Percentiles rank a stretch among this genome's conserved stretches.
Conservation (phyloP, 2,797 vertebrate species). For the Pipistrellus nathusii region DNA sequence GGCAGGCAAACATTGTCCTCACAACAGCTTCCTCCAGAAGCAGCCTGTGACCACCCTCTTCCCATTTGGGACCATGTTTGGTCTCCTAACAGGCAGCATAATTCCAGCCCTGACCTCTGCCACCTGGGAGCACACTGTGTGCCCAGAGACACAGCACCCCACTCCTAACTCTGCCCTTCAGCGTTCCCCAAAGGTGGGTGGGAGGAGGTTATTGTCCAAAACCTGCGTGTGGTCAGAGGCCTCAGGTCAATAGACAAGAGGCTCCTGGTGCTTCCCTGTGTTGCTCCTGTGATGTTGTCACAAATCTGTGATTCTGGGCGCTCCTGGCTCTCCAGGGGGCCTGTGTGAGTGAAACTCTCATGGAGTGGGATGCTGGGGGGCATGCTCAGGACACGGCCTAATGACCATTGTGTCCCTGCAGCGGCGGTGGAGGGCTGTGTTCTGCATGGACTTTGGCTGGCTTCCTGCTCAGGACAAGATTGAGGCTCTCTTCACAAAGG, state of each 20-base stretch:
- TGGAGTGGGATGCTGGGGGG: background rate
- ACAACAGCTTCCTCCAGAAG: background rate
- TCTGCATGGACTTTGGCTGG: constrained; percentile 94
- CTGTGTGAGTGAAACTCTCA: background rate
- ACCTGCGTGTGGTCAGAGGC: background rate
- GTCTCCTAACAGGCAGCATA: background rate
- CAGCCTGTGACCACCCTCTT: too few species aligned
- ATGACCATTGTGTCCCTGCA: constrained; percentile 78
- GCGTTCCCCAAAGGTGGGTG: background rate
- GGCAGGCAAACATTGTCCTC: background rate
- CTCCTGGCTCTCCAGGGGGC: background rate
- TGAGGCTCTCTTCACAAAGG: too few species aligned
- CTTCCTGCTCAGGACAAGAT: constrained; percentile 93
- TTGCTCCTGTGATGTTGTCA: too few species aligned
- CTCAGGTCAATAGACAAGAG: too few species aligned
- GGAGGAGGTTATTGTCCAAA: background rate
- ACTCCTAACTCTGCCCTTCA: background rate
- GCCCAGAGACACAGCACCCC: background rate
- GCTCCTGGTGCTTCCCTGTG: background rate
- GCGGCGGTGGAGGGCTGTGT: constrained; percentile 97
- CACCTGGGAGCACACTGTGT: background rate
- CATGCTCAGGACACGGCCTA: background rate
- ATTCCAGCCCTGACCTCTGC: background rate
- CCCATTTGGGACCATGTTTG: background rate
- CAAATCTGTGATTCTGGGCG: too few species aligned